Base-by-base conservation (phyloP, 2,113 vertebrate species). In the Cyrtonyx montezumae region DNA sequence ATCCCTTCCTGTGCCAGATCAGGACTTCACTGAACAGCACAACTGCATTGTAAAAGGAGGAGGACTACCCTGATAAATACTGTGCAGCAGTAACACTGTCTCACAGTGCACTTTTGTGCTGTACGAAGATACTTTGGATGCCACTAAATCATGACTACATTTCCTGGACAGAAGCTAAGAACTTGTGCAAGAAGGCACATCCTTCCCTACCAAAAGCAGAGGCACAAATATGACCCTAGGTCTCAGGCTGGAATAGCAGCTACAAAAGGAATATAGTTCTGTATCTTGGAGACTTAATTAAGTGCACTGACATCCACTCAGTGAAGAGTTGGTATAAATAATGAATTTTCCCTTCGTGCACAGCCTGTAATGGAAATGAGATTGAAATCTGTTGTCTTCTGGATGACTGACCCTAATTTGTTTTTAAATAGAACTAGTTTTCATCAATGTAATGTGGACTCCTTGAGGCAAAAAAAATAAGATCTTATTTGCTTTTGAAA, bases 391-490 rank as follows among this genome's bases (percentile, higher is more conserved):
- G 76, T 82, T 94, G 88, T 91, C 73, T 96, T 90, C 82, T 93
- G 79, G 68, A 78, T 90, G 91, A 46, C 61, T 83, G 93, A 88
- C 73, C 91, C 61, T 79, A 42, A 91, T 93, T 94, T 93, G 51
- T 77, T 90, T 95, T 91, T 88, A 83, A 95, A 94, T 93, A 90
- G 85, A 91, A 80, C 49, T 63, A 13, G 14, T 93, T 94, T 93
- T 90, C 84, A 80, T 93, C 94, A 87, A 74, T 87, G 69, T 95
- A 91, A 86, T 93, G 85, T 22, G 53, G 51, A 78, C 85, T 86
- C 74, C 9, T 18, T 55, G 61, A 74, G 32, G 65, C 42, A 77
- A 83, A 93, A 83, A 93, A 96, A 71, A 71, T 49, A 87, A 91
- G 45, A 70, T 80, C 23, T 36, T 73, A 1, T 59, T 46, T 84